These are phyloP conservation scores for Nothobranchius furzeri DNA, from an alignment of 2,113 vertebrate genomes.

Conservation along the genomic window DNA sequence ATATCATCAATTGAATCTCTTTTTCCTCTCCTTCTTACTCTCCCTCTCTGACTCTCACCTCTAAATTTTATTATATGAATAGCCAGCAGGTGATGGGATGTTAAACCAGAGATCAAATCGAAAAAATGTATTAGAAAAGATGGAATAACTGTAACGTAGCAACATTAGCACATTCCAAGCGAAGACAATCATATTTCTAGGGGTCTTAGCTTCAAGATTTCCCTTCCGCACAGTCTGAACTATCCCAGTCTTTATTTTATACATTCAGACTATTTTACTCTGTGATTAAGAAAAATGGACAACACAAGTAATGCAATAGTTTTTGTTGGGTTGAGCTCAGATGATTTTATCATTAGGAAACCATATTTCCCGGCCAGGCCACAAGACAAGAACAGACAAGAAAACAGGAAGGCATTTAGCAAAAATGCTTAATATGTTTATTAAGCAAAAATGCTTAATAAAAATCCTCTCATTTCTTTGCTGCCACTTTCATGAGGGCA, in stretches of 20 bases:
- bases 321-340: no score
- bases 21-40: constrained; percentile 38
- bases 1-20: constrained; percentile 77
- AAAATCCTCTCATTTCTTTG: no score
- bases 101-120: constrained; percentile 59
- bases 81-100: constrained; percentile 68
- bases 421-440: no score
- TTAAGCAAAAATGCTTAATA: no score
- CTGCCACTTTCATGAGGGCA: no score
- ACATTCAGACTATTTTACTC: background rate
- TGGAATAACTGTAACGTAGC: constrained; percentile 52
- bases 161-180: constrained; percentile 44
- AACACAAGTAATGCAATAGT: no score
- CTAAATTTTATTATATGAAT: constrained; percentile 70
- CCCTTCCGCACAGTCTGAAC: background rate
- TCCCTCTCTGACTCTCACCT: constrained; percentile 48
- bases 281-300: no score
- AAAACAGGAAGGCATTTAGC: no score
- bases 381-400: no score
- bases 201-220: no score
- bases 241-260: background rate
- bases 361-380: no score
- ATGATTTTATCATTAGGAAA: no score
- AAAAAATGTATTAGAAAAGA: constrained; percentile 67
- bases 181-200: constrained; percentile 3